Percentiles rank a stretch among this genome's conserved stretches.
phyloP scores from a whole-genome alignment of 2,113 vertebrate species.

The Amia ocellicauda region DNA sequence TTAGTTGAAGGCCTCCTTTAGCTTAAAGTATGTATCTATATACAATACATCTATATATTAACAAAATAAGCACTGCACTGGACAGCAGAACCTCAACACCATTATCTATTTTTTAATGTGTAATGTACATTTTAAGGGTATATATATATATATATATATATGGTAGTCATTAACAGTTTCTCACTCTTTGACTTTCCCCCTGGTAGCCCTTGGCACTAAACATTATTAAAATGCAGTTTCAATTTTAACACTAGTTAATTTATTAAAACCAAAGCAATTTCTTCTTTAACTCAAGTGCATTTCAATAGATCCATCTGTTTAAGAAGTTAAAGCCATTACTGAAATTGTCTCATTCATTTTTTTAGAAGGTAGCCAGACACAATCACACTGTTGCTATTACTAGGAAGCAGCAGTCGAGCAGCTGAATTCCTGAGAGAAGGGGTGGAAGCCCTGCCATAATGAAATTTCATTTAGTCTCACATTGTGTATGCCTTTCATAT shows the following conservation, averaged over 20 bases:
- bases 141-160: too few relatives aligned
- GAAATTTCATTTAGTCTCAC: neutral
- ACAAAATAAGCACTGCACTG: too few relatives aligned
- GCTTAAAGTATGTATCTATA: too few relatives aligned
- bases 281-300: slow-evolving; percentile 7
- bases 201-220: neutral
- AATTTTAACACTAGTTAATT: neutral
- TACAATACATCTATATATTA: too few relatives aligned
- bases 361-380: slow-evolving; percentile 3
- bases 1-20: too few relatives aligned
- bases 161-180: too few relatives aligned
- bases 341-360: slow-evolving; percentile 47
- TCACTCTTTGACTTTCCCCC: too few relatives aligned
- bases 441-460: slow-evolving; percentile 16
- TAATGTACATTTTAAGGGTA: too few relatives aligned
- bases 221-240: slow-evolving; percentile 6
- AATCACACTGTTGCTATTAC: too few relatives aligned
- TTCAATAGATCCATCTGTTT: too few relatives aligned
- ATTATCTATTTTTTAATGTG: too few relatives aligned
- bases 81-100: too few relatives aligned
- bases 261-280: slow-evolving; percentile 2
- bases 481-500: neutral
- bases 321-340: slow-evolving; percentile 9
- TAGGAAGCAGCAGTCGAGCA: slow-evolving; percentile 19
- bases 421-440: neutral